Evolutionary conservation across 2,888 invertebrate species (phyloP), one percentile per base, ranked within the genome.

Genomic region (Chrysina gloriosa): DNA sequence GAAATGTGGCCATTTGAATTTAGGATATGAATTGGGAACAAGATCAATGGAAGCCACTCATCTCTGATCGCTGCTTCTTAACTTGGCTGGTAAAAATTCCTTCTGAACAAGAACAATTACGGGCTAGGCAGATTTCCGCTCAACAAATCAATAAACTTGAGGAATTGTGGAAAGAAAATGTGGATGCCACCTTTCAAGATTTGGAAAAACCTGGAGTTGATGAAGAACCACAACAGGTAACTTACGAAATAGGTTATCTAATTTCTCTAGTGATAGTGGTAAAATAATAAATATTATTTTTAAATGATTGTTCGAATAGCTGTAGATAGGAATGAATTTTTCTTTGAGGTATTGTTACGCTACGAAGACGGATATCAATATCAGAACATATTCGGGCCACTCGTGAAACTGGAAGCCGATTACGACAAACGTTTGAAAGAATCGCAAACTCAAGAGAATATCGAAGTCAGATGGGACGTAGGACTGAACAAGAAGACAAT

Each of bases 361-460:
- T 99, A 99, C 80, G 98, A 98, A 83, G 98, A 99, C 85, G 99
- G 98, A 6, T 98, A 97, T 83, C 98, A 99, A 82, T 99, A 99
- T 81, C 97, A 97, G 82, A 97, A 97, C 81, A 96, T 98, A 69
- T 98, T 99, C 84, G 96, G 96, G 0, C 98, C 99, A 0, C 85
- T 99, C 29, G 97, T 99, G 0, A 95, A 96, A 80, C 86, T 98
- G 36, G 99, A 99, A 85, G 98, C 99, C 0, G 98, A 99, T 78
- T 99, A 99, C 80, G 99, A 99, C 83, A 96, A 96, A 81, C 92
- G 96, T 70, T 85, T 98, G 65, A 99, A 99, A 81, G 99, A 99
- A 83, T 96, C 97, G 0, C 98, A 98, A 82, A 98, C 97, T 0
- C 98, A 98, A 82, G 97, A 98, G 77, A 97, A 97, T 75, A 97